phyloP scores from a whole-genome alignment of 1,140 invertebrate species.

The Chironomus tepperi region DNA sequence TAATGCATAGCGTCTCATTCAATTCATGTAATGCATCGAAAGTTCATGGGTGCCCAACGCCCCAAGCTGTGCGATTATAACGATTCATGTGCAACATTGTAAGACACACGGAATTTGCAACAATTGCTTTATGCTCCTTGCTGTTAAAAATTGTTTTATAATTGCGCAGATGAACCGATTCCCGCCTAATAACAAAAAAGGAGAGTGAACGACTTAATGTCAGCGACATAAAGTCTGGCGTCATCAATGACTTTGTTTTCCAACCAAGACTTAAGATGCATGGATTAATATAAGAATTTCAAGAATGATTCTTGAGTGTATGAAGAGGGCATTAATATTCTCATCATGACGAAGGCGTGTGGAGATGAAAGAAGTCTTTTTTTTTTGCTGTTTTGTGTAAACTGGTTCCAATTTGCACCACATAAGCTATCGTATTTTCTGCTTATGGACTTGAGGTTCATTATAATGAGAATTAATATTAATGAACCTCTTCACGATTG shows the following conservation, averaged over 20 bases:
- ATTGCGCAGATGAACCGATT: not conserved
- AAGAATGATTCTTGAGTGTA: not conserved
- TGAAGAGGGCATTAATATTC: not conserved
- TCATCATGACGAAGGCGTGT: not conserved
- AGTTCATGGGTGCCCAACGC: not conserved
- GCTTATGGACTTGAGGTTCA: no score
- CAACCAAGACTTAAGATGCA: no score
- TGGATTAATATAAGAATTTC: no score
- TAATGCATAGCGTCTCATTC: not conserved
- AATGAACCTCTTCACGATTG: no score
- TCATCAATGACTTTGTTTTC: not conserved
- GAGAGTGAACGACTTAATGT: not conserved
- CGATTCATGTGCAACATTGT: not conserved
- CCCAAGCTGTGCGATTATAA: not conserved
- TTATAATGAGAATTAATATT: no score
- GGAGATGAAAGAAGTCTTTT: not conserved
- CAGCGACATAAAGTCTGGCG: not conserved
- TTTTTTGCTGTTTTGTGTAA: not conserved
- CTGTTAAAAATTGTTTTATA: no score
- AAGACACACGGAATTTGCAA: no score
- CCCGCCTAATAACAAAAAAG: not conserved
- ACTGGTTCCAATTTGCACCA: conserved; percentile 6
- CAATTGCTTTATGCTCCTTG: no score
- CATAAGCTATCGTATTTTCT: not conserved
- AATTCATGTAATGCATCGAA: no score